Base-by-base conservation (phyloP, 2,113 vertebrate species). In the Pomatorhinus ruficollis region DNA sequence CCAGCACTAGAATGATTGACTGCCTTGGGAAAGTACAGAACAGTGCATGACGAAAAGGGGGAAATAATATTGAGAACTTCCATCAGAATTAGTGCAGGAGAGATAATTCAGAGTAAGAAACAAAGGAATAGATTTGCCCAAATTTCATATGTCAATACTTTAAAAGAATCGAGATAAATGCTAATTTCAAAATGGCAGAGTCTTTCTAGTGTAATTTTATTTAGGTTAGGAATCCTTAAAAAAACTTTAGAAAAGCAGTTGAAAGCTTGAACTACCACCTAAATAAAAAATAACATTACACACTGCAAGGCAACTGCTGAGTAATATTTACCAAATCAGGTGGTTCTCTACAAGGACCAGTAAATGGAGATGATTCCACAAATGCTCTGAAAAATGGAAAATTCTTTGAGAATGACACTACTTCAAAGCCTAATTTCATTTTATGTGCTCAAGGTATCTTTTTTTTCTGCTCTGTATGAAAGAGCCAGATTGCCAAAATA, bases 21-120 rank as follows among this genome's bases (percentile, higher is more conserved):
- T 86, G 87, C 92, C 89, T 91, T 77, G 50, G 85, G 75, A 96
- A 97, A 96, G 85, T 83, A 96, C 35, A 95, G 89, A 97, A 87
- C 1, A 12, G 77, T 89, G 54, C 42, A 69, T 3, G 21, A 83
- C 31, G 5, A 60, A 92, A 40, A 64, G 7, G 17, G 18, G 30
- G 61, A 28, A 52, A 80, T 74, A 83, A 63, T 57, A 82, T 6
- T 20, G 11, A 90, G 50, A 97, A 93, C 40, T 81, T 71, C 28
- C 84, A 64, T 82, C 69, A 93, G 80, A 94, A 93, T 83, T 52
- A 70, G 47, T 33, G 7, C 24, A 68, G 79, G 61, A 91, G 86
- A 95, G 78, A 90, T 83, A 81, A 69, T 30, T n/a, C 14, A 31
- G n/a, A 80, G 23, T 65, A 89, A 90, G 49, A 88, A 94, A 75